Evolutionary conservation across 1,140 invertebrate species (phyloP), one percentile per base, ranked within the genome.

Genomic region (Ostrea edulis): DNA sequence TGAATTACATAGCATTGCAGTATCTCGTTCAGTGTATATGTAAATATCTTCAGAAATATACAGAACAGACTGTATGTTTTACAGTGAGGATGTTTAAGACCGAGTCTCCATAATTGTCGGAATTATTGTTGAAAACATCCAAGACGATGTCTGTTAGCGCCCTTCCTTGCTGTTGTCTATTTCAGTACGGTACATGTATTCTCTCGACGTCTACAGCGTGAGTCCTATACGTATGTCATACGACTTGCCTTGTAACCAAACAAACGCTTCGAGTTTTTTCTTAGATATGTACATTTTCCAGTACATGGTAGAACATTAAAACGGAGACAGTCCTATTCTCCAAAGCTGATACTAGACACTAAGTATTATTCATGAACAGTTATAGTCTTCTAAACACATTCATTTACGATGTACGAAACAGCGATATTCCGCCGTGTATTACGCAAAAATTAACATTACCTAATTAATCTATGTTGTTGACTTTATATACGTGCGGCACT

Each of bases 391-490:
- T 7, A 62, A 62, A 62, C 1, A 17, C 55, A 62, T 62, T 62
- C n/a, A 62, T n/a, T 17, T n/a, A 62, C 55, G n/a, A 62, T 20
- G 17, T 5, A 17, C 14, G n/a, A 17, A n/a, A 62, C 55, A 62
- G 17, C 55, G 20, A 62, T 62, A 62, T 62, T 62, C n/a, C 25
- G 25, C 25, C 25, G 68, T 29, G 11, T 77, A 77, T 77, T 35
- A 35, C 68, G 14, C 17, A 77, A 62, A 44, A 77, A 77, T 77
- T 22, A 77, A 35, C 68, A 77, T 25, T 8, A 77, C 25, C 29
- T 77, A 77, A 77, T 77, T 77, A 35, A 77, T 77, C 29, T 77
- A 14, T 77, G 68, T 77, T 77, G 68, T 77, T 77, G 68, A 77
- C 25, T 77, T 77, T 29, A 77, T 77, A 29, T 8, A 25, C 25